phyloP scores from a whole-genome alignment of 1,140 invertebrate species.

The Neomicropteryx cornuta region DNA sequence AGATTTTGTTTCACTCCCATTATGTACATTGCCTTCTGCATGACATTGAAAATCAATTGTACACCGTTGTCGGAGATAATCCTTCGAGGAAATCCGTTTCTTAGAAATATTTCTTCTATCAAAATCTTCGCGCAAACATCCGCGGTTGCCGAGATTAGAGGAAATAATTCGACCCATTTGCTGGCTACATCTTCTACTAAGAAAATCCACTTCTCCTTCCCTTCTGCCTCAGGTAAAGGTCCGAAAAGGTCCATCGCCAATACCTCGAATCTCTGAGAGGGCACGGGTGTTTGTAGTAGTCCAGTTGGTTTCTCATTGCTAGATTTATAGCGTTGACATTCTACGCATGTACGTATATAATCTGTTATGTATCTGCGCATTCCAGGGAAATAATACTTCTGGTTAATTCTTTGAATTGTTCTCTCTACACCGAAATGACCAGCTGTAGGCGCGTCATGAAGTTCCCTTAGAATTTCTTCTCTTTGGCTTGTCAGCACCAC shows the following conservation, averaged over 20 bases:
- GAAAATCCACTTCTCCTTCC: conserved; percentile 15
- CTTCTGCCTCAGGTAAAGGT: conserved; percentile 8
- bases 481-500: conserved; percentile 14
- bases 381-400: conserved; percentile 18
- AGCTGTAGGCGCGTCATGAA: conserved; percentile 15
- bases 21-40: conserved; percentile 18
- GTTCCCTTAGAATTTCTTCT: conserved; percentile 11
- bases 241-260: too few species aligned
- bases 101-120: conserved; percentile 12
- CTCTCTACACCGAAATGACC: conserved; percentile 21
- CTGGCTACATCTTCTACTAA: conserved; percentile 18
- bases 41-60: conserved; percentile 17
- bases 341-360: conserved; percentile 16
- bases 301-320: conserved; percentile 18
- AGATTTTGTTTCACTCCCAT: conserved; percentile 20
- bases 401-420: conserved; percentile 15
- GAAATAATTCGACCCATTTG: conserved; percentile 14
- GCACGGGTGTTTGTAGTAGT: conserved; percentile 12
- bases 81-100: conserved; percentile 15
- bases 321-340: conserved; percentile 16
- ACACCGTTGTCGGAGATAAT: conserved; percentile 19
- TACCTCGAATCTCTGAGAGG: conserved; percentile 11
- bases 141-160: conserved; percentile 4
- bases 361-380: conserved; percentile 14
- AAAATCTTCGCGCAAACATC: conserved; percentile 17